Evolutionary conservation across 1,140 invertebrate species (phyloP), one percentile per base, ranked within the genome.

Genomic region (Lutraria rhynchaena): DNA sequence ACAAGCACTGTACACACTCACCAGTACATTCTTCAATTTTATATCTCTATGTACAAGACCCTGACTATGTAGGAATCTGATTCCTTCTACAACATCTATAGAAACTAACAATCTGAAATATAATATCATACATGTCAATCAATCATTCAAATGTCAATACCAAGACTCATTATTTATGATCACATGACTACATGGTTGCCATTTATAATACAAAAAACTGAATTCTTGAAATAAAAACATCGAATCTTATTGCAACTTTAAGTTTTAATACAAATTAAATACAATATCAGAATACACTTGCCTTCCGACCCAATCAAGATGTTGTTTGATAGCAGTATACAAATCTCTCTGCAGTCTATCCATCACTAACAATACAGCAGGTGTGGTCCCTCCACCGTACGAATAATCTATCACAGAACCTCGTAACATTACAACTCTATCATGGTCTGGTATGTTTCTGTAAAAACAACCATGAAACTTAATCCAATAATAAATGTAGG

Each of bases 1-100:
- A n/a, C n/a, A n/a, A n/a, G n/a, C n/a, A n/a, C n/a, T n/a, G n/a
- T 41, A 41, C 5, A 55, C 15, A 65, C 87, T 85, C 93, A 95
- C 95, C 76, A 98, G 91, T 51, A 98, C 96, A 93, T 98, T 98
- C 92, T 97, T 97, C 74, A 97, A 92, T 92, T 98, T 98, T 77
- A 98, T 96, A 91, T 98, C 97, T 76, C 97, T 94, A 91, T 98
- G 97, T 13, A 98, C 95, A 1, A 98, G 93, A 0, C 97, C 97
- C 92, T 93, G 95, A 15, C 96, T 96, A 92, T 98, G 97, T 19
- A 98, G 94, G 92, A 96, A 98, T 37, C 97, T 94, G 88, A 98
- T 97, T 33, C 91, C 91, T 80, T 93, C 92, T 11, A 92, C 90
- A 7, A 93, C 97, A 91, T 98, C 96, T 75, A 96, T 95, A 0